phyloP scores from a whole-genome alignment of 2,113 vertebrate genomes.

The Laticauda colubrina region DNA sequence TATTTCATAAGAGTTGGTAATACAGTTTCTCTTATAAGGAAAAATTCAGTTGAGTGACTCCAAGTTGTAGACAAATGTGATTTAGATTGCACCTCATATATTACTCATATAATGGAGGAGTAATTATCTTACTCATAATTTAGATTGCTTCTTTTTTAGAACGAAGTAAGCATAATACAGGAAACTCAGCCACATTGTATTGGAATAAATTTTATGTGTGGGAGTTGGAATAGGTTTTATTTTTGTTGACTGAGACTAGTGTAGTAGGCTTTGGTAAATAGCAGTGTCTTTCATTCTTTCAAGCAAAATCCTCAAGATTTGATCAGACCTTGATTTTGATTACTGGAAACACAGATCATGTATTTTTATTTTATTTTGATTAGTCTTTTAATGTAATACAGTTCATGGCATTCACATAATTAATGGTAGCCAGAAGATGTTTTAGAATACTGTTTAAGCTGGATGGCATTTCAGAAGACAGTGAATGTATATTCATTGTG shows the following conservation, averaged over 20 bases:
- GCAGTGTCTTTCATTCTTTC: not conserved
- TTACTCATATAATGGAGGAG: not conserved
- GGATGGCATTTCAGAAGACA: not conserved
- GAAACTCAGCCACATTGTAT: not conserved
- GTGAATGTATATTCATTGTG: not conserved
- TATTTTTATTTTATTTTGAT: not conserved
- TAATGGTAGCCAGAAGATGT: not conserved
- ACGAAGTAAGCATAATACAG: not conserved
- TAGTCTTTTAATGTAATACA: not conserved
- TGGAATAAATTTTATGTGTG: not conserved
- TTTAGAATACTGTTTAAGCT: not conserved
- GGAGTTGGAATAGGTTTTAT: not conserved
- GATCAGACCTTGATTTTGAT: not conserved
- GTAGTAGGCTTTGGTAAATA: not conserved
- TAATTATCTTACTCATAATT: not conserved
- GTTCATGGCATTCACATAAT: not conserved
- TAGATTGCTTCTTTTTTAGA: not conserved
- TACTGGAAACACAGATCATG: not conserved
- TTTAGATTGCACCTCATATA: not conserved
- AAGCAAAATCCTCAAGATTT: not conserved
- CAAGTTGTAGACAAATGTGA: not conserved
- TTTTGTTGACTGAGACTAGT: not conserved
- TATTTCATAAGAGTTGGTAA: not conserved
- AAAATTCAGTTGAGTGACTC: not conserved
- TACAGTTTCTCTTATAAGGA: not conserved